Percentiles rank a stretch among this genome's conserved stretches.
Conservation (phyloP, 2,113 vertebrate genomes). For the Nerophis lumbriciformis region DNA sequence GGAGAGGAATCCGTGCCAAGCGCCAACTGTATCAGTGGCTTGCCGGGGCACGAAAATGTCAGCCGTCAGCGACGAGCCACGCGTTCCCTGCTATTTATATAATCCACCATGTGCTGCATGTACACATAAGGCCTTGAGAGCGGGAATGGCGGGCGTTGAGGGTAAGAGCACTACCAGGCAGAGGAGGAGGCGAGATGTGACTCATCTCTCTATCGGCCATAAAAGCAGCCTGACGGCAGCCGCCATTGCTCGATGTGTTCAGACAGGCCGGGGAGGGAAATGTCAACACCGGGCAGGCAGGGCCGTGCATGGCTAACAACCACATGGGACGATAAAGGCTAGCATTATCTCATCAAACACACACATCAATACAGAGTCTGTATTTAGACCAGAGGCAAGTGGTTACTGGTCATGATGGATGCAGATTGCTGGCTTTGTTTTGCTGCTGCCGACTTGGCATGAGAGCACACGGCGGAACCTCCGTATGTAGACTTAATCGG, state of each 20-base stretch:
- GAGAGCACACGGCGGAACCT: background rate
- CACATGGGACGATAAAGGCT: constrained; percentile 45
- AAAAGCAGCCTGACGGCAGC: constrained; percentile 48
- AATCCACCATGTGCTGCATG: constrained; percentile 59
- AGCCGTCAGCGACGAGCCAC: constrained; percentile 67
- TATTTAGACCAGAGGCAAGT: constrained; percentile 37
- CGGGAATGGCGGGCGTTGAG: constrained; percentile 39
- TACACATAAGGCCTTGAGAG: constrained; percentile 65
- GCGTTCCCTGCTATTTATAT: constrained; percentile 67
- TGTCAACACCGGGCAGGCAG: constrained; percentile 54
- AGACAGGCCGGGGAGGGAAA: constrained; percentile 60
- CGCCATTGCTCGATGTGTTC: constrained; percentile 48
- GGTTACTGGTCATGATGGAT: constrained; percentile 45
- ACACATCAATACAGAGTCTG: constrained; percentile 25
- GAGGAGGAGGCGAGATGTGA: constrained; percentile 48
- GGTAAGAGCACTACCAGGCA: constrained; percentile 43
- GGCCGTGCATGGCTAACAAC: constrained; percentile 43
- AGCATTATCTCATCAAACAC: constrained; percentile 59
- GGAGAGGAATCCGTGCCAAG: constrained; percentile 63
- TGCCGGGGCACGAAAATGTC: constrained; percentile 70
- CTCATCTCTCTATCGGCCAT: constrained; percentile 62
- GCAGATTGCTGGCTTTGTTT: constrained; percentile 16
- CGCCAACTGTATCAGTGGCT: constrained; percentile 63
- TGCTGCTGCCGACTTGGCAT: background rate
- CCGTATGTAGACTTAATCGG: too few relatives aligned